These are phyloP conservation scores for Lepidonotus clava DNA, from an alignment of 2,888 invertebrate species.

Conservation along the genomic window DNA sequence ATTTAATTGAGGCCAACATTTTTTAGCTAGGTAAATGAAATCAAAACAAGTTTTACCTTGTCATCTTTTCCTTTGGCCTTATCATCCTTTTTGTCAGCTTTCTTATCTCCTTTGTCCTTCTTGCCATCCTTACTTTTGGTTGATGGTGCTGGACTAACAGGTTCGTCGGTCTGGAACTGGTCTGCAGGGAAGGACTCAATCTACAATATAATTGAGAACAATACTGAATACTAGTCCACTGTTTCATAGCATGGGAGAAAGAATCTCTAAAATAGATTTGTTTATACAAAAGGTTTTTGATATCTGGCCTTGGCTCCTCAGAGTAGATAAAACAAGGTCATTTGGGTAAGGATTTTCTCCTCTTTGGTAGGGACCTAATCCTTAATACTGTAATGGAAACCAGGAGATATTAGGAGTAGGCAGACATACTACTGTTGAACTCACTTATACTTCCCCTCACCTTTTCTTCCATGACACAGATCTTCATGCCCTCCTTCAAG, in stretches of 20 bases:
- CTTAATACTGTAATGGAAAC: too few species aligned
- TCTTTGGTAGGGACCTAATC: not conserved
- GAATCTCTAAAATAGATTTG: too few species aligned
- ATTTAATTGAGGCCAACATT: not conserved
- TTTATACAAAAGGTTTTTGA: too few species aligned
- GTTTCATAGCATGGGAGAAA: too few species aligned
- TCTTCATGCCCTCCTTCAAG: constrained; percentile 75
- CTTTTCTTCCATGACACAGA: constrained; percentile 76
- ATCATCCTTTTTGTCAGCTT: constrained; percentile 69
- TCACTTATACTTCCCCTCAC: constrained; percentile 62
- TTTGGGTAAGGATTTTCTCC: not conserved
- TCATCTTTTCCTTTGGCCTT: constrained; percentile 59
- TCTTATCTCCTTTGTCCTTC: constrained; percentile 62
- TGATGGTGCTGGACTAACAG: constrained; percentile 58
- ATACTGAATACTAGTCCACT: too few species aligned
- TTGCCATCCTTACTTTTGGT: constrained; percentile 52
- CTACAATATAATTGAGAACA: too few species aligned
- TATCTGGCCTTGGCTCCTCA: too few species aligned
- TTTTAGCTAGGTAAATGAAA: not conserved
- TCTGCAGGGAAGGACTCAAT: constrained; percentile 70
- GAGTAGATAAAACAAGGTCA: not conserved
- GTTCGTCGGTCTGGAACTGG: constrained; percentile 56
- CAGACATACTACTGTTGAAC: not conserved
- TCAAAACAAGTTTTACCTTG: too few species aligned
- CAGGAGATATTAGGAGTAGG: not conserved